These are phyloP conservation scores for Philopedon plagiatum DNA, from an alignment of 2,888 invertebrate genomes.

Conservation along the genomic window DNA sequence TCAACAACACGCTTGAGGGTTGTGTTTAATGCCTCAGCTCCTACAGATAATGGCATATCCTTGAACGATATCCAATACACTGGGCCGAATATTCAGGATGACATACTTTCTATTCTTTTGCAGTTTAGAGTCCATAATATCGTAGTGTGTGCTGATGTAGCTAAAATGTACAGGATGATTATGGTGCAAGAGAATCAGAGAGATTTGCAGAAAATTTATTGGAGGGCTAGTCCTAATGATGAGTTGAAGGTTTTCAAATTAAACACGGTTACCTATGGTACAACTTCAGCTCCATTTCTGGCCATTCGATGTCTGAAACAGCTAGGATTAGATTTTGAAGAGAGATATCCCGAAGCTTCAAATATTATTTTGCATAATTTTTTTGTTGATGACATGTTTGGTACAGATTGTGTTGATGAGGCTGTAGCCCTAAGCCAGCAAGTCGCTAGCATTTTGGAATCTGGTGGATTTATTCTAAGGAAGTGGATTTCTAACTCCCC, in stretches of 20 bases:
- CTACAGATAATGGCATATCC: slow-evolving; percentile 26
- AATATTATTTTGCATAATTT: slow-evolving; percentile 38
- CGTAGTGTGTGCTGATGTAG: slow-evolving; percentile 24
- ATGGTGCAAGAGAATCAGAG: slow-evolving; percentile 8
- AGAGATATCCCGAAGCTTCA: slow-evolving; percentile 25
- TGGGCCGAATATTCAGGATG: slow-evolving; percentile 41
- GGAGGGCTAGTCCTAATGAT: slow-evolving; percentile 16
- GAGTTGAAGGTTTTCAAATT: slow-evolving; percentile 4
- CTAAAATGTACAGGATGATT: slow-evolving; percentile 4
- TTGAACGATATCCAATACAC: slow-evolving; percentile 33
- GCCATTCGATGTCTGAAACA: slow-evolving; percentile 32
- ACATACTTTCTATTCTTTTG: slow-evolving; percentile 34
- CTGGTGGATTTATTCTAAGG: slow-evolving; percentile 21
- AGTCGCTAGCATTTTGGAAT: slow-evolving; percentile 16
- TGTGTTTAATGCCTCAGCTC: slow-evolving; percentile 37
- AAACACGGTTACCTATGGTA: slow-evolving; percentile 35
- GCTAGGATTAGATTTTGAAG: slow-evolving; percentile 16
- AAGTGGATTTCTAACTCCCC: slow-evolving; percentile 32
- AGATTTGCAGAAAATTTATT: slow-evolving; percentile 27
- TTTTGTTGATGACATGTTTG: slow-evolving; percentile 44
- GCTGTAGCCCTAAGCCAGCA: slow-evolving; percentile 11
- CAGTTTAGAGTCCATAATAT: slow-evolving; percentile 31
- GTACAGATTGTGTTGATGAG: slow-evolving; percentile 20
- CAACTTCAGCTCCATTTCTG: slow-evolving; percentile 31
- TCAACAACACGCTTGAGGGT: slow-evolving; percentile 33